phyloP scores from a whole-genome alignment of 2,113 vertebrate genomes.

The Empidonax traillii region DNA sequence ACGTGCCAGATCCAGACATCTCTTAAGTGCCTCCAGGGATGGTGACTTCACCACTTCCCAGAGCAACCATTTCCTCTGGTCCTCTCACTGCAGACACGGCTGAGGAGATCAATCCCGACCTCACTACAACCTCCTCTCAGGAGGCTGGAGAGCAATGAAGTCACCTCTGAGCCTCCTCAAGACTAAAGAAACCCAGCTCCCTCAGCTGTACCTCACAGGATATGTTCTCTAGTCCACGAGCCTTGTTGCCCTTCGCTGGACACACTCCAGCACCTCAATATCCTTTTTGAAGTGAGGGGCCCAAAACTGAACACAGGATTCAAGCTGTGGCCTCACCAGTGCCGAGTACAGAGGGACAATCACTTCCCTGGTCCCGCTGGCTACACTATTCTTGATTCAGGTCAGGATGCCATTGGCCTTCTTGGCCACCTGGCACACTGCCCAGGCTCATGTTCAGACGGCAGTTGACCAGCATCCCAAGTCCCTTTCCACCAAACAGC shows the following conservation, averaged over 20 bases:
- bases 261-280: background rate
- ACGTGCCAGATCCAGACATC: background rate
- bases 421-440: background rate
- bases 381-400: no score
- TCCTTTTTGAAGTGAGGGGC: background rate
- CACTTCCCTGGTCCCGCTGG: background rate
- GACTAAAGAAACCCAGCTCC: background rate
- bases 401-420: background rate
- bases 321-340: background rate
- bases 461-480: background rate
- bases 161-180: no score
- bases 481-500: background rate
- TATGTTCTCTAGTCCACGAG: background rate
- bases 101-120: background rate
- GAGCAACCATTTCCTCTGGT: background rate
- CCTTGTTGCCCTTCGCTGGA: background rate
- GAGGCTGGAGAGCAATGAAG: background rate
- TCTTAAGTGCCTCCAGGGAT: background rate
- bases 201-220: background rate
- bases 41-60: background rate
- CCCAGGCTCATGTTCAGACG: background rate
- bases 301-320: background rate
- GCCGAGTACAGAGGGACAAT: rapidly evolving
- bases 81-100: background rate
- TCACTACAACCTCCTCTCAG: background rate